Conservation (phyloP, 2,113 vertebrate species). For the Gavialis gangeticus region DNA sequence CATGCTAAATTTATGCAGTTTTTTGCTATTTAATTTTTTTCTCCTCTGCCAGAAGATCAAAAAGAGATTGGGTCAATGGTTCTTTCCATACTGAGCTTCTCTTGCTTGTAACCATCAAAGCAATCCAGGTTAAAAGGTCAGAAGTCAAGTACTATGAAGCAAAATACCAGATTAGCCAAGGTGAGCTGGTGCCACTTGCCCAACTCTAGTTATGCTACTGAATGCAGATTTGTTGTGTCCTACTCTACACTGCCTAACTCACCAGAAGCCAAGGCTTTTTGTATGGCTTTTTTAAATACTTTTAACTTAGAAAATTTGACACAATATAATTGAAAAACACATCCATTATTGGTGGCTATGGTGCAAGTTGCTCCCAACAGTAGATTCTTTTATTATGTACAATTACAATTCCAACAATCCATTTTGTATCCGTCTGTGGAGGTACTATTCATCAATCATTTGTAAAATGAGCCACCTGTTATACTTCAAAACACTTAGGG, state of each 20-base stretch:
- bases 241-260: background rate
- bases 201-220: background rate
- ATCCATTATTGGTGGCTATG: constrained; percentile 31
- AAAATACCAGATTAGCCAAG: too few relatives aligned
- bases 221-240: background rate
- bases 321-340: constrained; percentile 8
- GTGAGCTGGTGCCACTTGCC: too few relatives aligned
- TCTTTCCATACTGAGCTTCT: too few relatives aligned
- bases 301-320: constrained; percentile 6
- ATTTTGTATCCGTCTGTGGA: constrained; percentile 38
- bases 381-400: constrained; percentile 6
- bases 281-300: background rate
- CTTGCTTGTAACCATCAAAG: too few relatives aligned
- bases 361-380: constrained; percentile 27
- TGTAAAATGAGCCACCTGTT: constrained; percentile 67
- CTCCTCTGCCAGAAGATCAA: too few relatives aligned
- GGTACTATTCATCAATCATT: constrained; percentile 60
- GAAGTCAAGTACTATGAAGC: too few relatives aligned
- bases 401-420: background rate
- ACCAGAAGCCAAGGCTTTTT: background rate
- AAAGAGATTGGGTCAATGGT: too few relatives aligned
- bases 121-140: too few relatives aligned
- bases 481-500: constrained; percentile 49
- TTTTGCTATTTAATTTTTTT: too few relatives aligned
- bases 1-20: too few relatives aligned